Conservation (phyloP, 1,140 invertebrate species). For the Dendrolimus punctatus region DNA sequence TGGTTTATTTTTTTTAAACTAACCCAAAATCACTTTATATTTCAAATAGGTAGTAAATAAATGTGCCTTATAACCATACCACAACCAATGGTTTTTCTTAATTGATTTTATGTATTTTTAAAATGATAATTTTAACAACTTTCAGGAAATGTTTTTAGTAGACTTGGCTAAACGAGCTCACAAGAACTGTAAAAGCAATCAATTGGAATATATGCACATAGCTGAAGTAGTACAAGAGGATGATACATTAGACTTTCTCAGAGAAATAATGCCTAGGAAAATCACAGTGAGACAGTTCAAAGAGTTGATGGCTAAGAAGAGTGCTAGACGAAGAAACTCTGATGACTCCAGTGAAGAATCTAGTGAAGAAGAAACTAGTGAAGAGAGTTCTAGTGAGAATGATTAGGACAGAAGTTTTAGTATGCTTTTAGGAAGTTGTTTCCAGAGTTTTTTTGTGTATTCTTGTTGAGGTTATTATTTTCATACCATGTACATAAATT, state of each 20-base stretch:
- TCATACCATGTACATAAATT: too few relatives aligned
- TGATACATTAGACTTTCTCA: conserved; percentile 77
- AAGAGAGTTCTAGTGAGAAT: conserved; percentile 40
- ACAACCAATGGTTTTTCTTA: too few relatives aligned
- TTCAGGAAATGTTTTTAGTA: conserved; percentile 76
- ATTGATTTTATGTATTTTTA: too few relatives aligned
- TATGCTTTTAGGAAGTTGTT: too few relatives aligned
- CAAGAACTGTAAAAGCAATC: conserved; percentile 50
- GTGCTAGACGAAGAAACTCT: conserved; percentile 39
- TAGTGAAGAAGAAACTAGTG: conserved; percentile 45
- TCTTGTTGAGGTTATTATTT: too few relatives aligned
- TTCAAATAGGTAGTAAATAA: too few relatives aligned
- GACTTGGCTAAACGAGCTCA: conserved; percentile 76
- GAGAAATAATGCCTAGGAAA: conserved; percentile 81
- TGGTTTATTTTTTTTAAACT: too few relatives aligned
- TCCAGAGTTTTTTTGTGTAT: too few relatives aligned
- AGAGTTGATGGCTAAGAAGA: conserved; percentile 77
- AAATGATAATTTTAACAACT: conserved; percentile 8
- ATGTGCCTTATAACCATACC: too few relatives aligned
- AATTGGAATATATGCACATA: conserved; percentile 79
- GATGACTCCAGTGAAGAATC: conserved; percentile 50
- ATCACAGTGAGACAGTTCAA: conserved; percentile 79
- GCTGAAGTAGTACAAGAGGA: conserved; percentile 79
- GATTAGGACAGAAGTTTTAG: conserved; percentile 30
- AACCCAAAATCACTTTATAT: too few relatives aligned